These are phyloP conservation scores for Pachycephus smyrnensis DNA, from an alignment of 2,888 invertebrate species.

Conservation along the genomic window DNA sequence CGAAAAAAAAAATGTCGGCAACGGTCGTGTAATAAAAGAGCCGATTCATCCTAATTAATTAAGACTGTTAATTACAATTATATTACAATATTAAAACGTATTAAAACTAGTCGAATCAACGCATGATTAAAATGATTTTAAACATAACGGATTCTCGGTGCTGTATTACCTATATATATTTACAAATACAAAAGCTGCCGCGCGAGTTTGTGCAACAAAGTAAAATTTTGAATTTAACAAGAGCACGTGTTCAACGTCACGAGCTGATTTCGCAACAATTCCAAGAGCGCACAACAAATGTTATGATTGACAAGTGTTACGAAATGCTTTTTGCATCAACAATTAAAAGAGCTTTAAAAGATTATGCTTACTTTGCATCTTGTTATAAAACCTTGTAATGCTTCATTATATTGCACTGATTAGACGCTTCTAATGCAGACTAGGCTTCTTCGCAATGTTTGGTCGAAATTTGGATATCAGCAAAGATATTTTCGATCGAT, in stretches of 20 bases:
- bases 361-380: background rate
- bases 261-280: background rate
- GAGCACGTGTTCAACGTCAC: background rate
- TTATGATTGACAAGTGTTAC: background rate
- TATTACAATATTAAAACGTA: conserved; percentile 32
- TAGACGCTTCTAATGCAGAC: background rate
- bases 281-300: background rate
- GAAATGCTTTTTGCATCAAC: background rate
- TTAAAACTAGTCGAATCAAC: background rate
- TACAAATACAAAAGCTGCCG: background rate
- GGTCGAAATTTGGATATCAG: conserved; percentile 35
- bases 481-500: conserved; percentile 28
- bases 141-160: background rate
- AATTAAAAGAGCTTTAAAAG: background rate
- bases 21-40: conserved; percentile 23
- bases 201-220: background rate
- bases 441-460: conserved; percentile 33
- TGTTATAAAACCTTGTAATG: background rate
- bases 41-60: conserved; percentile 11
- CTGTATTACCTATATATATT: background rate
- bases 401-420: conserved; percentile 29
- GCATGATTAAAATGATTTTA: background rate
- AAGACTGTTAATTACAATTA: conserved; percentile 31
- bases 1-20: background rate
- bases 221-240: background rate